Conservation (phyloP, 2,888 invertebrate species). For the Nasonia oneida region DNA sequence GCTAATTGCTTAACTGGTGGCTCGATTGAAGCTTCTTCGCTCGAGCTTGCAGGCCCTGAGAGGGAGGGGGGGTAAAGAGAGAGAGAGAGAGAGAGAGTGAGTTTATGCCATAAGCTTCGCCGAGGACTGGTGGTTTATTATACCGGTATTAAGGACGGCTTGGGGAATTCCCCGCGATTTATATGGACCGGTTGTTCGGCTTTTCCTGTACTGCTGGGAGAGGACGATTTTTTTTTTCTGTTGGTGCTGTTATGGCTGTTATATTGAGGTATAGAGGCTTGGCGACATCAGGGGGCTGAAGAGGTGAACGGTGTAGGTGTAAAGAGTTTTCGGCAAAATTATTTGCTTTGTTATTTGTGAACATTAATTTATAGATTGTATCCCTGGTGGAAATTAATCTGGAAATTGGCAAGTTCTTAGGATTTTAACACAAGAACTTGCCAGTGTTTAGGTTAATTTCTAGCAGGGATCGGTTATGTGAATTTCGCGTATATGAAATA, state of each 20-base stretch:
- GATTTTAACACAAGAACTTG: too few relatives aligned
- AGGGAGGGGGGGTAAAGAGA: too few relatives aligned
- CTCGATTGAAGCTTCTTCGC: conserved; percentile 24
- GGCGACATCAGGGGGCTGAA: too few relatives aligned
- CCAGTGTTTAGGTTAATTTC: too few relatives aligned
- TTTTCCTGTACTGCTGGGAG: neutral
- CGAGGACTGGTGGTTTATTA: neutral
- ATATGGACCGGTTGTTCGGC: neutral
- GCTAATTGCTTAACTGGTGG: conserved; percentile 59
- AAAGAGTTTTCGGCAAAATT: neutral
- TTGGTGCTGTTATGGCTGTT: too few relatives aligned
- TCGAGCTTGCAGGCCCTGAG: too few relatives aligned
- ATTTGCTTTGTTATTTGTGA: too few relatives aligned
- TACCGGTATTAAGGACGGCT: neutral
- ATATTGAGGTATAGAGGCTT: neutral
- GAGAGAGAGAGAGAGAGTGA: neutral
- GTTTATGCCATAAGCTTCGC: neutral
- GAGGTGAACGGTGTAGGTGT: neutral
- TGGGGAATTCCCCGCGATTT: neutral
- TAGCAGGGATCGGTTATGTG: too few relatives aligned
- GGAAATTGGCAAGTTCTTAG: too few relatives aligned
- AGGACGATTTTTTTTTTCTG: neutral
- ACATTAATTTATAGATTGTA: too few relatives aligned
- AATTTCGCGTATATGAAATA: too few relatives aligned
- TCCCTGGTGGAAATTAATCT: too few relatives aligned